Percentiles rank a stretch among this genome's conserved stretches.
These are phyloP conservation scores for Phaonia tiefii DNA, from an alignment of 2,888 invertebrate species.

Conservation along the genomic window DNA sequence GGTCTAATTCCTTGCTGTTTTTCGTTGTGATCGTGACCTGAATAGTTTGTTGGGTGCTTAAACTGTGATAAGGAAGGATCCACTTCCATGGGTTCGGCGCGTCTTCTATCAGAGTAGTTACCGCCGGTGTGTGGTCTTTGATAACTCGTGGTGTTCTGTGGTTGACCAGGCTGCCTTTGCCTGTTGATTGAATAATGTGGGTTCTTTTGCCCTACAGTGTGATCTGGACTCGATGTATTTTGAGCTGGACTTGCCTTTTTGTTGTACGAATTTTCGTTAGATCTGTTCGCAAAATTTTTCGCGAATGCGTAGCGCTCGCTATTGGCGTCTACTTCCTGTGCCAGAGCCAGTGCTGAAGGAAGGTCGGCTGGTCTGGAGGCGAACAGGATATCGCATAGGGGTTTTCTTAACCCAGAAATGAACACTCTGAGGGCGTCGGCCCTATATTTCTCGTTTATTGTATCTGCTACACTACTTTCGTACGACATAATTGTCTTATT, in stretches of 20 bases:
- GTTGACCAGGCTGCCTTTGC: slow-evolving; percentile 4
- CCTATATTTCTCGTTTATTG: slow-evolving; percentile 54
- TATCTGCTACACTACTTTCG: too few relatives aligned
- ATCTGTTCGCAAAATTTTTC: slow-evolving; percentile 8
- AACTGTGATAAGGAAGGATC: background rate
- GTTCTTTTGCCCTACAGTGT: background rate
- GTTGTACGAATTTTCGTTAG: slow-evolving; percentile 21
- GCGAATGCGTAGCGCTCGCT: too few relatives aligned
- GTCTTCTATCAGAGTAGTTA: too few relatives aligned
- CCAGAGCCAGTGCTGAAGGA: slow-evolving; percentile 47
- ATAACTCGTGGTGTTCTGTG: slow-evolving; percentile 15
- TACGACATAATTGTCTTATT: too few relatives aligned
- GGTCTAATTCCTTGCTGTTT: too few relatives aligned
- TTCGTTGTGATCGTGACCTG: too few relatives aligned
- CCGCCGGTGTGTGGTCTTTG: too few relatives aligned
- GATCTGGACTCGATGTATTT: slow-evolving; percentile 21
- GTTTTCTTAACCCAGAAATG: slow-evolving; percentile 53
- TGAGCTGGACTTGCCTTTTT: slow-evolving; percentile 7
- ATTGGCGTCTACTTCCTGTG: slow-evolving; percentile 54
- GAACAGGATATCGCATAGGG: slow-evolving; percentile 56
- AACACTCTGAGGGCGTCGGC: too few relatives aligned
- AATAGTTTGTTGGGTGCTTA: too few relatives aligned
- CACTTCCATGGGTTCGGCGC: background rate
- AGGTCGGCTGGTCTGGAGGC: slow-evolving; percentile 51
- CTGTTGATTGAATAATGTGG: slow-evolving; percentile 17